Percentiles rank a stretch among this genome's conserved stretches.
phyloP scores from a whole-genome alignment of 2,797 vertebrate species.

The Oryzias dopingdopingensis region DNA sequence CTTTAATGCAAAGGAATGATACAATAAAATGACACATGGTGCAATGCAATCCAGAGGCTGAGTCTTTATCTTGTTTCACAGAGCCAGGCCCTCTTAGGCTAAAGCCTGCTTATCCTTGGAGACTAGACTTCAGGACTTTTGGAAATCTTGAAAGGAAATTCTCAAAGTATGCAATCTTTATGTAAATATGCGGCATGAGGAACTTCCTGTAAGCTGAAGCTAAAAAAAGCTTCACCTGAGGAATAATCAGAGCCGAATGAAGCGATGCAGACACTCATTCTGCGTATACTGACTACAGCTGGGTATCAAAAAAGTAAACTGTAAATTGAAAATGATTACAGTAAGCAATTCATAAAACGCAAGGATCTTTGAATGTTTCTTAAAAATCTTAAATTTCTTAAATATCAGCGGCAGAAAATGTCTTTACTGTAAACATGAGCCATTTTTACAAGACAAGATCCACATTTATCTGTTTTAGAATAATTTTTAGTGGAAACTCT shows the following conservation, averaged over 20 bases:
- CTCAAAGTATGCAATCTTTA: conserved; percentile 22
- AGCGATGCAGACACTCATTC: conserved; percentile 1
- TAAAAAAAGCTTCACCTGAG: conserved; percentile 8
- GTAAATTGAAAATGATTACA: too few relatives aligned
- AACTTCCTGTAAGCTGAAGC: conserved; percentile 20
- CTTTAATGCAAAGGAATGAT: not conserved
- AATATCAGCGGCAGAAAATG: too few relatives aligned
- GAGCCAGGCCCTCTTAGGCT: conserved; percentile 20
- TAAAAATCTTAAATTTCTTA: too few relatives aligned
- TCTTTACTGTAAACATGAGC: too few relatives aligned
- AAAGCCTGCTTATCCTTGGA: conserved; percentile 32
- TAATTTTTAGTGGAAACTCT: too few relatives aligned
- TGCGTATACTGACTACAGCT: too few relatives aligned
- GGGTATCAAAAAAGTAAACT: too few relatives aligned
- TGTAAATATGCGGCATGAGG: conserved; percentile 19
- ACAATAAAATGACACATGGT: not conserved
- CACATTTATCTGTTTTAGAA: too few relatives aligned
- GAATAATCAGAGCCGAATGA: conserved; percentile 31
- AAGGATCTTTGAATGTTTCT: too few relatives aligned
- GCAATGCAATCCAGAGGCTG: not conserved
- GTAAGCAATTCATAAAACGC: too few relatives aligned
- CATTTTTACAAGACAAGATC: too few relatives aligned
- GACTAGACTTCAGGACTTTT: conserved; percentile 34
- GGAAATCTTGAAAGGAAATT: conserved; percentile 35
- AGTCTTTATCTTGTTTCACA: conserved; percentile 14